These are phyloP conservation scores for Ammodytes dubius DNA, from an alignment of 2,113 vertebrate genomes.

Conservation along the genomic window DNA sequence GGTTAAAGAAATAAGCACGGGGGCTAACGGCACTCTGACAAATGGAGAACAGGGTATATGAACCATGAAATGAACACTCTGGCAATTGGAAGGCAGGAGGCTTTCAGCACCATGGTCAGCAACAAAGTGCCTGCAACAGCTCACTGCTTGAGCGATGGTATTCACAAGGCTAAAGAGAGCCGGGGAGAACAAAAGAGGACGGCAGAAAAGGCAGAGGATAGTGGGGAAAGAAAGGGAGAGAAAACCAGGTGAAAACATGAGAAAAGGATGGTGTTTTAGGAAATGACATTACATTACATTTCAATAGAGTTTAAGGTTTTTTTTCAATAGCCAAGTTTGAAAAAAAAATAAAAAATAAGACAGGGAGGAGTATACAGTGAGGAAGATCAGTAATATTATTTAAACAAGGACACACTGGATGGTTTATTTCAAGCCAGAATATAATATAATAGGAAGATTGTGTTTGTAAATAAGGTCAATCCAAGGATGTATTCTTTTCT, in stretches of 20 bases:
- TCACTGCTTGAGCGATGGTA: constrained; percentile 86
- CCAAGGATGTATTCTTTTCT: constrained; percentile 41
- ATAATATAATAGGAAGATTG: constrained; percentile 32
- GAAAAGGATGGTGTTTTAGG: constrained; percentile 15
- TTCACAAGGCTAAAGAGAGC: constrained; percentile 79
- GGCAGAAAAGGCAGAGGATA: constrained; percentile 46
- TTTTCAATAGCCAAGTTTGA: not conserved
- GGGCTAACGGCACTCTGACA: constrained; percentile 87
- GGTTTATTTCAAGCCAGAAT: constrained; percentile 25
- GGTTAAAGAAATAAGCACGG: constrained; percentile 86
- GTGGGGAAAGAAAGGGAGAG: constrained; percentile 32
- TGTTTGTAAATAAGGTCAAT: constrained; percentile 58
- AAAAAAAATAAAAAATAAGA: constrained; percentile 12
- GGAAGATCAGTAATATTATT: constrained; percentile 52
- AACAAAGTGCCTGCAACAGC: constrained; percentile 88
- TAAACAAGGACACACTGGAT: constrained; percentile 31
- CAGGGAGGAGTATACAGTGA: not conserved
- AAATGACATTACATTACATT: constrained; percentile 25
- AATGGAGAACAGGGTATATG: constrained; percentile 88
- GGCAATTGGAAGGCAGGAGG: constrained; percentile 86
- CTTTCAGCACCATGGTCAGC: constrained; percentile 88
- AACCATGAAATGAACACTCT: constrained; percentile 90
- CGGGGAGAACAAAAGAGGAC: constrained; percentile 65
- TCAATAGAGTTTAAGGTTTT: constrained; percentile 11
- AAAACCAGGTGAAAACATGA: constrained; percentile 32